A percentile compares a stretch with the other conserved stretches of the same genome.
Conservation (phyloP, 2,888 invertebrate species). For the Congeria kusceri region DNA sequence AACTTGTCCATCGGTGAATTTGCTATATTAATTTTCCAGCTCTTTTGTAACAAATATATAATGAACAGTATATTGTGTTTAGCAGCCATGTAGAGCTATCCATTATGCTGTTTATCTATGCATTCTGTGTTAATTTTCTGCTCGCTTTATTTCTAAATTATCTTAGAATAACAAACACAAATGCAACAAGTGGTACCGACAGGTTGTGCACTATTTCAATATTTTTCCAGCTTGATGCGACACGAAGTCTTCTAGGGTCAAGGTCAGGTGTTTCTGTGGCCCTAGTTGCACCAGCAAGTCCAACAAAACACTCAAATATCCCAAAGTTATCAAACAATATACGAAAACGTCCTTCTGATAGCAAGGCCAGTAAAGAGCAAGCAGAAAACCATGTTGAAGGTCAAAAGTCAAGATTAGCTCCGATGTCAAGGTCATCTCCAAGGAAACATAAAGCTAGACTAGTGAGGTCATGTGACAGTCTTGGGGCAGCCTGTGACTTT, state of each 20-base stretch:
- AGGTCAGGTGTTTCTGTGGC: background rate
- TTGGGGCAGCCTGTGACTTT: background rate
- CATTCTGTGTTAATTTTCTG: too few relatives aligned
- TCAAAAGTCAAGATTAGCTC: background rate
- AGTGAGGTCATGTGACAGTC: background rate
- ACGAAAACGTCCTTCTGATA: too few relatives aligned
- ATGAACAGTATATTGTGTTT: too few relatives aligned
- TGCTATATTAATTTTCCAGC: too few relatives aligned
- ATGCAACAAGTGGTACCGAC: background rate
- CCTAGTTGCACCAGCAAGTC: constrained; percentile 2
- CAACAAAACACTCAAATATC: constrained; percentile 6
- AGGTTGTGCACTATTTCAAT: too few relatives aligned
- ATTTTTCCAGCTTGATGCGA: constrained; percentile 56
- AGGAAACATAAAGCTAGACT: background rate
- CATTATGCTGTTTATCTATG: too few relatives aligned
- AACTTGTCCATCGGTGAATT: too few relatives aligned
- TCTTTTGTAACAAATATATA: too few relatives aligned
- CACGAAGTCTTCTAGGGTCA: background rate
- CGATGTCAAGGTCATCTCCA: background rate
- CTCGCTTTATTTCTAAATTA: background rate
- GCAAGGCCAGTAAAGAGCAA: too few relatives aligned
- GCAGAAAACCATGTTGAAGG: too few relatives aligned
- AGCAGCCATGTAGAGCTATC: too few relatives aligned
- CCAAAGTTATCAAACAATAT: background rate
- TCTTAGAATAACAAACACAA: background rate